phyloP scores from a whole-genome alignment of 2,888 invertebrate genomes.

The Melinopterus prodromus region DNA sequence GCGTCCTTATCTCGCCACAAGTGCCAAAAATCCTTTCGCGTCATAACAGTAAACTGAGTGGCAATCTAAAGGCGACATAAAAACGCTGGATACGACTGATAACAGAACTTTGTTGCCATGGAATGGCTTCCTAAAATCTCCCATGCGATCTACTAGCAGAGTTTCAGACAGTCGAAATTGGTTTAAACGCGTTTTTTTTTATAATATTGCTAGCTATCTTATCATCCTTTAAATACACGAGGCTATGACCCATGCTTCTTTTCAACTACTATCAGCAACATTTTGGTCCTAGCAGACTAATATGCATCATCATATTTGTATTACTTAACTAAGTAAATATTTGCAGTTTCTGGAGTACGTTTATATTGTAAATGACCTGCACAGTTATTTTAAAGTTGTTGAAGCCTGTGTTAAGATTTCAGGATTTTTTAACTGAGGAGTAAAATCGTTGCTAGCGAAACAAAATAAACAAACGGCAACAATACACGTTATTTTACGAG shows the following conservation, averaged over 20 bases:
- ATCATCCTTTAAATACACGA: not conserved
- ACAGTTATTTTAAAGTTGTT: no score
- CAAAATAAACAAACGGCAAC: no score
- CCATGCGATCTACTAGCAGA: not conserved
- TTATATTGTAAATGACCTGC: not conserved
- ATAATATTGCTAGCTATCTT: not conserved
- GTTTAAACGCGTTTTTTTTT: not conserved
- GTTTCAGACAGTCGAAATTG: not conserved
- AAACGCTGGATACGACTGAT: not conserved
- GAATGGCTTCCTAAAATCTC: not conserved
- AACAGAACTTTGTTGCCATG: slow-evolving; percentile 4
- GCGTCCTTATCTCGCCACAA: not conserved
- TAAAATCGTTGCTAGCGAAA: no score
- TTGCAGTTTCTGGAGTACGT: not conserved
- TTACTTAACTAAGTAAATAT: not conserved
- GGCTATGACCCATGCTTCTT: not conserved
- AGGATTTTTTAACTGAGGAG: no score
- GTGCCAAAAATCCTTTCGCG: not conserved
- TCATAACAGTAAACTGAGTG: not conserved
- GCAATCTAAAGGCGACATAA: not conserved
- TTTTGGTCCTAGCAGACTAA: not conserved
- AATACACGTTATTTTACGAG: no score
- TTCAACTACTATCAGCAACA: not conserved
- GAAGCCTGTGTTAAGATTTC: no score
- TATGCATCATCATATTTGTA: not conserved